Evolutionary conservation across 2,797 vertebrate genomes (phyloP).

Genomic region (Paedocypris micromegethes): DNA sequence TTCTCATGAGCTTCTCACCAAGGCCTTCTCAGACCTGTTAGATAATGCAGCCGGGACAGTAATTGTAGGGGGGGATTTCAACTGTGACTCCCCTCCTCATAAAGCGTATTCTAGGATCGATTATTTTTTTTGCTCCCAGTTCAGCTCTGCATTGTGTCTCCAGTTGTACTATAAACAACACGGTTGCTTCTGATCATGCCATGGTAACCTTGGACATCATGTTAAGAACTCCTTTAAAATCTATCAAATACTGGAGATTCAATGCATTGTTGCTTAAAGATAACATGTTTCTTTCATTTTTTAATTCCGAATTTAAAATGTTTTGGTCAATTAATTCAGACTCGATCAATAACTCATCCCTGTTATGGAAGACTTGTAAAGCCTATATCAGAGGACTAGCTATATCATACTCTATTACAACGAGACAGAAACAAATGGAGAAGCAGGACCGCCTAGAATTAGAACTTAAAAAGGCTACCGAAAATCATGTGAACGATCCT

Average conservation of each 20-base stretch:
- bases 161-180: conserved; percentile 1
- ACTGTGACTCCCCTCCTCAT: conserved; percentile 4
- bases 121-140: not conserved
- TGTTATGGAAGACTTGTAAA: conserved; percentile 12
- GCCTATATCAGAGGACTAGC: conserved; percentile 3
- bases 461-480: not conserved
- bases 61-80: not conserved
- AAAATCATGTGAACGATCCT: conserved; percentile 10
- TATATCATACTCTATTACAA: conserved; percentile 3
- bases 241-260: not conserved
- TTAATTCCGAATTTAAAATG: conserved; percentile 14
- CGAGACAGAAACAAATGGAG: conserved; percentile 1
- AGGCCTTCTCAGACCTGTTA: not conserved
- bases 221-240: not conserved
- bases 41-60: conserved; percentile 2
- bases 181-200: conserved; percentile 3
- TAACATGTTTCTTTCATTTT: not conserved
- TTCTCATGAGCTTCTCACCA: conserved; percentile 13
- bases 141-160: not conserved
- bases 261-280: not conserved
- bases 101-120: not conserved
- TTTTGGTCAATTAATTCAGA: conserved; percentile 11
- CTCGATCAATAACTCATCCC: not conserved
- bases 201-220: not conserved
- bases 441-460: not conserved